Percentiles rank a stretch among this genome's conserved stretches.
phyloP scores from a whole-genome alignment of 2,888 invertebrate species.

The Bimastos eiseni region DNA sequence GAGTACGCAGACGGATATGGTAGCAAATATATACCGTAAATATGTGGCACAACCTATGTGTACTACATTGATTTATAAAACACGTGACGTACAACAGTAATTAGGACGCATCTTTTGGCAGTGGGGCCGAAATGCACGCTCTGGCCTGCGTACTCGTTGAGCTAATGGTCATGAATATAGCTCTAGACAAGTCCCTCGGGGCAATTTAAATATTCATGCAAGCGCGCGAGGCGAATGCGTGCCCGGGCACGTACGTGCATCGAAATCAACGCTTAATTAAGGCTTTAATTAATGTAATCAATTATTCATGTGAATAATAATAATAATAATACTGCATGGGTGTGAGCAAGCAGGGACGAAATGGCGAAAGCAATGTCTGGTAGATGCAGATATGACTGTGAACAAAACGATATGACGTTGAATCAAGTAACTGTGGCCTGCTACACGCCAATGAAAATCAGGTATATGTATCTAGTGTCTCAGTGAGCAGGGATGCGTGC shows the following conservation, averaged over 20 bases:
- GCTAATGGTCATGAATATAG: not conserved
- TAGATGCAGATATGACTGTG: too few species aligned
- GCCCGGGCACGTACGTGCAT: not conserved
- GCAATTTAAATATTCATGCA: not conserved
- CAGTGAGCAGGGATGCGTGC: too few species aligned
- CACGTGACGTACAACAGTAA: too few species aligned
- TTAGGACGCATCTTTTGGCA: not conserved
- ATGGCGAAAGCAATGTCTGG: too few species aligned
- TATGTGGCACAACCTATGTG: not conserved
- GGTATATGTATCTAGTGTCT: too few species aligned
- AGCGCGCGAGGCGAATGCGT: not conserved
- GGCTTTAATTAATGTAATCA: not conserved
- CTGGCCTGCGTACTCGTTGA: not conserved
- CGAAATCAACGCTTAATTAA: not conserved
- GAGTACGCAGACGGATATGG: too few species aligned
- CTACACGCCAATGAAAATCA: too few species aligned
- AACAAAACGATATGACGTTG: too few species aligned
- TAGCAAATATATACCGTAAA: not conserved
- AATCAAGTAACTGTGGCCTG: too few species aligned
- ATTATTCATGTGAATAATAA: not conserved
- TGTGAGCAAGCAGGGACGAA: not conserved
- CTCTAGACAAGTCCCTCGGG: not conserved
- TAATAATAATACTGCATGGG: not conserved
- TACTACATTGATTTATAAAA: not conserved
- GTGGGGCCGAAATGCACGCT: not conserved